Percentiles rank a stretch among this genome's conserved stretches.
Conservation (phyloP, 2,797 vertebrate species). For the Dicrostonyx torquatus region DNA sequence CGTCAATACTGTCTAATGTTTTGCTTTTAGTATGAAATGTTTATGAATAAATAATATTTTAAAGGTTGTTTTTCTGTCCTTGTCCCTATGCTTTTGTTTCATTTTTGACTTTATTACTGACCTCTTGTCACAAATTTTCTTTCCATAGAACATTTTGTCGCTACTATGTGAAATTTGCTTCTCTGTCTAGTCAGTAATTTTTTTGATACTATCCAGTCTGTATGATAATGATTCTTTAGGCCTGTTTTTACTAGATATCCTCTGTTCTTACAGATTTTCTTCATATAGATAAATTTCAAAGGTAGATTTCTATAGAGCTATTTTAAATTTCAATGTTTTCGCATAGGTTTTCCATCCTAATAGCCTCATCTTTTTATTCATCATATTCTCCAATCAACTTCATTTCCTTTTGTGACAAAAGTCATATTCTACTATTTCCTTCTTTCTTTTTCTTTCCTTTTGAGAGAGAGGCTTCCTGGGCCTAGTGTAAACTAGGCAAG, state of each 20-base stretch:
- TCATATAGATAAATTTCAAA: conserved; percentile 48
- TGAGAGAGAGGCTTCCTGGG: background rate
- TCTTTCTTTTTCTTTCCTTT: background rate
- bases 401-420: conserved; percentile 40
- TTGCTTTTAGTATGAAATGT: conserved; percentile 37
- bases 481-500: background rate
- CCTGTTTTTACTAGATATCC: conserved; percentile 43
- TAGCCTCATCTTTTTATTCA: background rate
- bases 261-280: conserved; percentile 53
- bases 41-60: conserved; percentile 47
- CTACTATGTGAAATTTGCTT: background rate
- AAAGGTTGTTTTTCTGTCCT: conserved; percentile 23
- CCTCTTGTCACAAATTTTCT: conserved; percentile 24
- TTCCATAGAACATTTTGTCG: conserved; percentile 5
- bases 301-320: conserved; percentile 25
- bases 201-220: background rate
- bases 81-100: conserved; percentile 35
- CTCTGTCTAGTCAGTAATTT: conserved; percentile 29
- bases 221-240: conserved; percentile 20
- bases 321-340: conserved; percentile 33
- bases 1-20: conserved; percentile 3
- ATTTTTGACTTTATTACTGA: conserved; percentile 54
- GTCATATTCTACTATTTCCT: background rate
- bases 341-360: background rate
- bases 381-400: background rate